These are phyloP conservation scores for Melipona bicolor DNA, from an alignment of 2,888 invertebrate genomes.

Conservation along the genomic window DNA sequence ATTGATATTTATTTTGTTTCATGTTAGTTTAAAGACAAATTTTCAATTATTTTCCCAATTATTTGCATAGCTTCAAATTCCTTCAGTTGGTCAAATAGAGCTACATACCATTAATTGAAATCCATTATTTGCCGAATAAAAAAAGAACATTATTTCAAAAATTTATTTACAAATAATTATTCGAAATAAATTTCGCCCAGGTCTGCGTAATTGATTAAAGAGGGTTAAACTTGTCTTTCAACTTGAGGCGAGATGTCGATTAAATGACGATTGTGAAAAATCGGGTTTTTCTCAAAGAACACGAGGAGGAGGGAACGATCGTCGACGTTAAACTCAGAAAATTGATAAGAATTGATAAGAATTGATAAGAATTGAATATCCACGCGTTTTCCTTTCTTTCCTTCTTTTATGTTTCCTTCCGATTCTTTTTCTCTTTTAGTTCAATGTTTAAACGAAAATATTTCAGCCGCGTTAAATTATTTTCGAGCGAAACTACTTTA, in stretches of 20 bases:
- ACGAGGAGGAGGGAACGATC: no score
- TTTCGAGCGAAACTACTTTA: background rate
- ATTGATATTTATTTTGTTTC: no score
- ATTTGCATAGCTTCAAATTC: no score
- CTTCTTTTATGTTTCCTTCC: background rate
- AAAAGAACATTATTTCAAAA: no score
- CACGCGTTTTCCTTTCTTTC: background rate
- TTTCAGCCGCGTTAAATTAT: conserved; percentile 8
- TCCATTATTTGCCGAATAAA: no score
- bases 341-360: background rate
- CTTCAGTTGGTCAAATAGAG: no score
- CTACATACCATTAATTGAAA: no score
- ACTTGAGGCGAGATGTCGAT: background rate
- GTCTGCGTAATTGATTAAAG: conserved; percentile 18
- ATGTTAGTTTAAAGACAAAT: no score
- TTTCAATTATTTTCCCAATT: no score
- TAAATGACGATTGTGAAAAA: background rate
- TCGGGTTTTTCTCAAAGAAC: background rate
- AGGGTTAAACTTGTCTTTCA: conserved; percentile 17
- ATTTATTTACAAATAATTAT: no score
- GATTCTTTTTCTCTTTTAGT: background rate
- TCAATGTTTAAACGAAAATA: background rate
- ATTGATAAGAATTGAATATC: background rate
- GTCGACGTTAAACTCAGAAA: background rate
- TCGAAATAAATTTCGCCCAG: no score